Conservation (phyloP, 64 coral and sea anemone genomes). For the Dendronephthya gigantea region DNA sequence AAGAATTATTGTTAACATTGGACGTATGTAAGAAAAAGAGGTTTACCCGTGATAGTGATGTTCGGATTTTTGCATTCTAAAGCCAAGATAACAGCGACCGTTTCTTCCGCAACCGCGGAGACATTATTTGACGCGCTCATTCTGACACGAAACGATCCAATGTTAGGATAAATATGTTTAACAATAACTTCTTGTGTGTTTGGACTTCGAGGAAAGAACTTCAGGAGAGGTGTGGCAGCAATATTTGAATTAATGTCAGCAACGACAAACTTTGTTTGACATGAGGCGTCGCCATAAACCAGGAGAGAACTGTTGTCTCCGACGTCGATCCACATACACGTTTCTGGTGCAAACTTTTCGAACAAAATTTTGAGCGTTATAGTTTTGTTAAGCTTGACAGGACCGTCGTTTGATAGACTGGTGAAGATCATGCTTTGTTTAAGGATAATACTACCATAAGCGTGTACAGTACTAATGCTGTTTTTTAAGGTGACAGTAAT, state of each 20-base stretch:
- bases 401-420: conserved; percentile 25
- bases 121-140: conserved; percentile 53
- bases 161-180: not conserved
- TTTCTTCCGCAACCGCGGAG: not conserved
- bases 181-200: too few relatives aligned
- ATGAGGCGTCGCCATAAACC: too few relatives aligned
- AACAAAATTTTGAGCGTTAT: conserved; percentile 37
- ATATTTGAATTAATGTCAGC: too few relatives aligned
- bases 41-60: conserved; percentile 42
- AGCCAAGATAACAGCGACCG: conserved; percentile 26
- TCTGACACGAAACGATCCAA: conserved; percentile 35
- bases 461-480: not conserved
- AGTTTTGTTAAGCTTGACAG: conserved; percentile 19
- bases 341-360: conserved; percentile 31
- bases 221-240: too few relatives aligned
- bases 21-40: not conserved
- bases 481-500: conserved; percentile 25
- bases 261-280: too few relatives aligned
- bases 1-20: too few relatives aligned
- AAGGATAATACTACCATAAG: not conserved
- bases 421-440: conserved; percentile 34
- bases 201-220: too few relatives aligned
- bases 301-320: too few relatives aligned
- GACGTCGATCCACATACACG: too few relatives aligned
- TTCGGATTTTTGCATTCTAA: conserved; percentile 36